Evolutionary conservation across 2,113 vertebrate genomes (phyloP), one percentile per base, ranked within the genome.

Genomic region (Phyllostomus discolor): DNA sequence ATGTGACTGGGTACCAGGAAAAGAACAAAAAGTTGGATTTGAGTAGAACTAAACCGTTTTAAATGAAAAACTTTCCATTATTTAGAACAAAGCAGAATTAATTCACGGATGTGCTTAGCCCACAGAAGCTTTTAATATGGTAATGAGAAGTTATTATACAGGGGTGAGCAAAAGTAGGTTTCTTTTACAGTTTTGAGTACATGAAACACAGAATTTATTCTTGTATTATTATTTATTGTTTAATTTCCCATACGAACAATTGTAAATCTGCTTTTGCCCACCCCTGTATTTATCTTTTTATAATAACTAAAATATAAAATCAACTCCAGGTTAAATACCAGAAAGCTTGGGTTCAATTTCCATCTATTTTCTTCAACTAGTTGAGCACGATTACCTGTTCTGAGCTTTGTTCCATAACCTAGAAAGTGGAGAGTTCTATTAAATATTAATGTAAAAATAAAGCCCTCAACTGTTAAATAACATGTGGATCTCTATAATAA

Each of bases 1-100:
- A 95, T 95, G 94, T 70, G 95, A 92, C 88, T 85, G 52, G 79
- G 91, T 97, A 97, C 97, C 97, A 97, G 94, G 95, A 97, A 97
- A 91, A 81, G 82, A 95, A 96, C 54, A 70, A 88, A 88, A 94
- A 69, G 95, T 9, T 88, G 92, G 62, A 90, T 95, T 88, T 96
- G 88, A 87, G 35, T 94, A 95, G 95, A 94, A 54, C 41, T 52
- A 92, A 7, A n/a, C 22, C 22, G 43, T 89, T 93, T 94, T 79
- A 96, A 96, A 92, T 81, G 46, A 38, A 72, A 94, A 95, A 75
- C 46, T 90, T 95, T 97, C 93, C 92, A 73, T 92, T 90, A 92
- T n/a, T 70, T 96, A 48, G 70, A 91, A 94, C 20, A 93, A 84
- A 88, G 48, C 5, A 90, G 16, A 41, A 79, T 62, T 81, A 81